phyloP scores from a whole-genome alignment of 1,140 invertebrate species.

The Cepaea nemoralis region DNA sequence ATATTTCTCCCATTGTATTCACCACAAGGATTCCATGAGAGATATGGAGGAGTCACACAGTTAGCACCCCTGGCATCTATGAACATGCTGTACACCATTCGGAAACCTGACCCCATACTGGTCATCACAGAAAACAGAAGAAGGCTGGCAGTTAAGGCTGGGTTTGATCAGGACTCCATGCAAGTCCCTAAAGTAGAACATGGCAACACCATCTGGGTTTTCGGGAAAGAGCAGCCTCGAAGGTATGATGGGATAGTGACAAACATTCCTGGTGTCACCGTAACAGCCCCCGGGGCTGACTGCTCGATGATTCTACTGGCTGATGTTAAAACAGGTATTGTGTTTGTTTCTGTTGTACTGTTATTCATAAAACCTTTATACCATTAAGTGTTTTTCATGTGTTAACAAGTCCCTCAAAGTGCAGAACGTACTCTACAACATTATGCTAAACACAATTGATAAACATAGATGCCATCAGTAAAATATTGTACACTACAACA shows the following conservation, averaged over 20 bases:
- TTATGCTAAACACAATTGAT: no score
- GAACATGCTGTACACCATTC: constrained; percentile 46
- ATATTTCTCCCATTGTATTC: background rate
- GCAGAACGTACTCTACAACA: no score
- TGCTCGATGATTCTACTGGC: constrained; percentile 55
- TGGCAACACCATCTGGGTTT: constrained; percentile 45
- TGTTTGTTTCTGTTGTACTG: no score
- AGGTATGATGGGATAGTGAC: constrained; percentile 51
- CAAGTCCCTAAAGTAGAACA: constrained; percentile 48
- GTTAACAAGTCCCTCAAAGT: no score
- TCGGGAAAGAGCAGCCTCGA: constrained; percentile 39
- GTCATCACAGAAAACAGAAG: constrained; percentile 52
- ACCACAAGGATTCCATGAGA: constrained; percentile 45
- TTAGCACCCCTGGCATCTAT: constrained; percentile 47
- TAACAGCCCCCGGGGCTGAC: constrained; percentile 56
- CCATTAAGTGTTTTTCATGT: no score
- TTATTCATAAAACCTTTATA: no score
- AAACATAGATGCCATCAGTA: no score
- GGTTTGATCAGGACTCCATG: constrained; percentile 45
- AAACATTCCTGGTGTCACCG: constrained; percentile 38
- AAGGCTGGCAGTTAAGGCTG: constrained; percentile 44
- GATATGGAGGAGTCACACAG: constrained; percentile 52
- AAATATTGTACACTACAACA: no score
- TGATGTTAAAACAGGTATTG: constrained; percentile 45
- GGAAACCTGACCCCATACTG: constrained; percentile 48